Base-by-base conservation (phyloP, 2,888 invertebrate species). In the Rhingia campestris region DNA sequence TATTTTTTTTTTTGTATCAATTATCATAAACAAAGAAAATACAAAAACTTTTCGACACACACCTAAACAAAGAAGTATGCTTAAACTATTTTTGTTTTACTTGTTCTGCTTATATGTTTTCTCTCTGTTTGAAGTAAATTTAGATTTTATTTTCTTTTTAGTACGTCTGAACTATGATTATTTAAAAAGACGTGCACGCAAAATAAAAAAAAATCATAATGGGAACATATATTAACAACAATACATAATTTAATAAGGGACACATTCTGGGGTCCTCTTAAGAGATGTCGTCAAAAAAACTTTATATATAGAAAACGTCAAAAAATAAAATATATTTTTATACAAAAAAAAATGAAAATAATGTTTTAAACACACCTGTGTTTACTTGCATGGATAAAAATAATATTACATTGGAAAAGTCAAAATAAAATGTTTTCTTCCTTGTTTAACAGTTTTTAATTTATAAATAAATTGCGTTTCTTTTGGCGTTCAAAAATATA, bases 1-100 rank as follows among this genome's bases (percentile, higher is more conserved):
- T 39, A 3, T 63, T 32, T 49, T 53, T 53, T 58, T 56, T 67
- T 22, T 22, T 22, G 22, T 2, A 66, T 75, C 59, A 73, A 79
- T 66, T 58, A 81, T 81, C 69, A 81, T 81, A 66, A 73, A 70
- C 51, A 80, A 61, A 80, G 67, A 81, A 64, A 58, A 63, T 47
- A 59, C 51, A 64, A 54, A 69, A 43, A 72, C 58, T 81, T 75
- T 53, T 64, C 70, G 63, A 69, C 69, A 75, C 63, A 81, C 64
- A 81, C 56, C 80, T 69, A 69, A 75, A 75, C 67, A 64, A 56
- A 74, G 37, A 49, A 30, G n/a, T 41, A 30, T 49, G 5, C 63
- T 64, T 58, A 64, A 41, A 49, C 32, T 58, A 74, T 49, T 63
- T 73, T 54, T 59, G 30, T 58, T 41, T 5, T 59, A 10, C 22